Evolutionary conservation across 2,113 vertebrate genomes (phyloP).

Genomic region (Tragelaphus strepsiceros): DNA sequence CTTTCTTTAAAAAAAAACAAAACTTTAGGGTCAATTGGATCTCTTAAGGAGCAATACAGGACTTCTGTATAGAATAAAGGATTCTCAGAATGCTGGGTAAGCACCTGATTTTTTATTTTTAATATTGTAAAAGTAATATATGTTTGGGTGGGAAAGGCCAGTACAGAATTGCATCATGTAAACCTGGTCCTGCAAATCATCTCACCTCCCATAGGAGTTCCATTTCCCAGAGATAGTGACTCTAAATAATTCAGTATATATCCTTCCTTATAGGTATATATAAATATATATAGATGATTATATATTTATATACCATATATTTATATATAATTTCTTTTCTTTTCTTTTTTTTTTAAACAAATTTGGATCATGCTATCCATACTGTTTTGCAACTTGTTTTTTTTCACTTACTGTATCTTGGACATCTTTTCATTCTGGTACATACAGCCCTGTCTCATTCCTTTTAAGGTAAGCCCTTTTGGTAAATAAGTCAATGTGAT

Average conservation of each 20-base stretch:
- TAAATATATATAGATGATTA: slow-evolving; percentile 10
- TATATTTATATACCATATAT: slow-evolving; percentile 48
- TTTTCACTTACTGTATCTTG: slow-evolving; percentile 65
- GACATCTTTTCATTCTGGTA: slow-evolving; percentile 64
- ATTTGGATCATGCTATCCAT: slow-evolving; percentile 55
- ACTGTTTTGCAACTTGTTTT: slow-evolving; percentile 60
- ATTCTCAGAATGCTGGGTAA: slow-evolving; percentile 90
- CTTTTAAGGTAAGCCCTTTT: slow-evolving; percentile 79
- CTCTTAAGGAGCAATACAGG: slow-evolving; percentile 93
- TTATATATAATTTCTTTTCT: slow-evolving; percentile 42
- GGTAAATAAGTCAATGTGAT: slow-evolving; percentile 38
- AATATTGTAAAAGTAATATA: neutral
- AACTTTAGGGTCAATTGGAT: slow-evolving; percentile 92
- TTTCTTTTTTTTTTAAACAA: slow-evolving; percentile 11
- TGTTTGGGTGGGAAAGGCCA: neutral
- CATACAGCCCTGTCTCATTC: slow-evolving; percentile 61
- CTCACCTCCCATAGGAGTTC: neutral
- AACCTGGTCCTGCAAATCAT: neutral
- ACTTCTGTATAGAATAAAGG: slow-evolving; percentile 95
- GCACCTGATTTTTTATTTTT: slow-evolving; percentile 22
- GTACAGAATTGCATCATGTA: neutral
- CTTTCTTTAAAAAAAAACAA: slow-evolving; percentile 9
- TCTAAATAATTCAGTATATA: slow-evolving; percentile 35
- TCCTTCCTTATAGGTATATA: neutral
- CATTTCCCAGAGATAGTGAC: neutral